Base-by-base conservation (phyloP, 2,888 invertebrate genomes). In the Seira ritae region DNA sequence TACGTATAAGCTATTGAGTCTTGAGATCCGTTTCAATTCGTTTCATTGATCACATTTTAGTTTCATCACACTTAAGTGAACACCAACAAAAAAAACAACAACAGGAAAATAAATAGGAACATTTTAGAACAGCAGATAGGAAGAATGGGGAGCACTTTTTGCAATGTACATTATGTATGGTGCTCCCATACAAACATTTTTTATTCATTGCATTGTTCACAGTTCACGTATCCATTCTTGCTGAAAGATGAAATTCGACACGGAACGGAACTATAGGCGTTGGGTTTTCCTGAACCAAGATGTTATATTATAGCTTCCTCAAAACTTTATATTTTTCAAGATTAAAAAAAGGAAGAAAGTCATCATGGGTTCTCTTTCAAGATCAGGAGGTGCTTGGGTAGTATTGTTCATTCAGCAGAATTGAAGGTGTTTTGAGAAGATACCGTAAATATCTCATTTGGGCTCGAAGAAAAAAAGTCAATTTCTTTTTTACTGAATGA, bases 221-320 rank as follows among this genome's bases (percentile, higher is more conserved):
- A 3, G 50, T 8, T 15, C 50, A 50, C 15, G 50, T 3, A n/a
- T n/a, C 50, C 12, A 50, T 50, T 50, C 15, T 50, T 8, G 6
- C 50, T 12, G 50, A 50, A 50, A 12, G 2, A 50, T 8, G 50
- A 8, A 50, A 50, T 50, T 50, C 50, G 50, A 50, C 50, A 50
- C 50, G 50, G 50, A 50, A 50, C 50, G 50, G 50, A 50, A 50
- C 50, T 50, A 50, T 50, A 50, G 50, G 50, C 50, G 50, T 50
- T 15, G 50, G 6, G 15, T 50, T 8, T 50, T 50, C 50, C 50
- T 50, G 12, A 8, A 12, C 42, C 42, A n/a, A n/a, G n/a, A n/a
- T n/a, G n/a, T n/a, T n/a, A n/a, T n/a, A 42, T 50, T 15, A 50
- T n/a, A 8, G 50, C 17, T 50, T 50, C 50, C 50, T 50, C 12